Conservation (phyloP, 2,888 invertebrate species). For the Tryphoninae sp. region DNA sequence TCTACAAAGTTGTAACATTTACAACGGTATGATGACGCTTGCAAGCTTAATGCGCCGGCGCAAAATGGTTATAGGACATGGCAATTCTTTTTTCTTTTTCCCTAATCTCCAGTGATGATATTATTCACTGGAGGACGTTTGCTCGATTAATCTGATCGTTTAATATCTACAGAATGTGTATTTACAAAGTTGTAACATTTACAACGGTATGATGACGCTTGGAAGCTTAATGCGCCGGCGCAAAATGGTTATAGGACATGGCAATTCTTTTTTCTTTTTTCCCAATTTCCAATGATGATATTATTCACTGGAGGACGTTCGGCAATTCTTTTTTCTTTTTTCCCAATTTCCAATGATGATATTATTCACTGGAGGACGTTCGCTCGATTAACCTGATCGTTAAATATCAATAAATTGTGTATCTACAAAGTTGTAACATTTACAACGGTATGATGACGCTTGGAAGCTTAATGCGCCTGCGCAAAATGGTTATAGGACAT, state of each 20-base stretch:
- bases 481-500: constrained; percentile 2
- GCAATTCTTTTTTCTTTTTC: background rate
- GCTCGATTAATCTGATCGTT: background rate
- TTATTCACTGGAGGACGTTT: constrained; percentile 14
- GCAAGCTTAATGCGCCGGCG: background rate
- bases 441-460: no score
- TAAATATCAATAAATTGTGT: background rate
- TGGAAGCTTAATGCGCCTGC: background rate
- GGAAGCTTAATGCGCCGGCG: background rate
- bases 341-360: background rate
- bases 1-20: no score
- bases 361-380: constrained; percentile 20
- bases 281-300: constrained; percentile 2
- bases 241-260: constrained; percentile 1
- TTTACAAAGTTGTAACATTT: no score
- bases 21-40: no score
- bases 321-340: background rate
- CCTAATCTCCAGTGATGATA: constrained; percentile 3
- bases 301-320: constrained; percentile 18
- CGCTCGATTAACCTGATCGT: background rate
- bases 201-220: no score
- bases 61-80: constrained; percentile 1
- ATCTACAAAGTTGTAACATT: no score
- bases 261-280: background rate
- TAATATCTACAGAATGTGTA: background rate